phyloP scores from a whole-genome alignment of 1,140 invertebrate genomes.

The Andrena cerasifolii region DNA sequence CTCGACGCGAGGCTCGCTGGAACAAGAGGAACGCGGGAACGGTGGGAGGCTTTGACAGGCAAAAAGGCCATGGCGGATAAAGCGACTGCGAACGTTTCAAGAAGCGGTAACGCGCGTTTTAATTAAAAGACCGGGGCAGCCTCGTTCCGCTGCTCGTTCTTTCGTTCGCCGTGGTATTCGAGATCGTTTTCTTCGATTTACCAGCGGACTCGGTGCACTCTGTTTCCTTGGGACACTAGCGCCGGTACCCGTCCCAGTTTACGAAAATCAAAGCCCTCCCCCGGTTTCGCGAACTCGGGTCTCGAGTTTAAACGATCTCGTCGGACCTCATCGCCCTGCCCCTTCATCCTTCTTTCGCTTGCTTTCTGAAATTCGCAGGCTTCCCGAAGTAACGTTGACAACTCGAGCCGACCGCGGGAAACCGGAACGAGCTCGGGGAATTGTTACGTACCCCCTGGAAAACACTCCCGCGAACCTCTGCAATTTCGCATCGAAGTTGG shows the following conservation, averaged over 20 bases:
- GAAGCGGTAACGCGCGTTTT: background rate
- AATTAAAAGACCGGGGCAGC: background rate
- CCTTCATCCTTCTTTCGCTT: background rate
- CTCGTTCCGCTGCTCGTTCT: background rate
- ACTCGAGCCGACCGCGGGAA: background rate
- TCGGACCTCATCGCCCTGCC: too few relatives aligned
- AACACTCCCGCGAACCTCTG: slow-evolving; percentile 16
- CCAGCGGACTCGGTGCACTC: background rate
- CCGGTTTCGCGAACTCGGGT: too few relatives aligned
- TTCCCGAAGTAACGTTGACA: background rate
- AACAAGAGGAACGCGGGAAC: background rate
- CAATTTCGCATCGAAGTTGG: slow-evolving; percentile 20
- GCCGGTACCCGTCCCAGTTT: background rate
- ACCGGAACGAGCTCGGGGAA: background rate
- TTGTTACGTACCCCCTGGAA: slow-evolving; percentile 19
- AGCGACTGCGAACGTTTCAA: background rate
- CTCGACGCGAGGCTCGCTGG: too few relatives aligned
- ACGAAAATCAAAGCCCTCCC: background rate
- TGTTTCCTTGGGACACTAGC: too few relatives aligned
- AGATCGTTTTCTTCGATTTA: background rate
- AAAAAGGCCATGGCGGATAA: background rate
- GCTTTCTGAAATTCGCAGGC: slow-evolving; percentile 9
- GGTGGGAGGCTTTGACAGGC: background rate
- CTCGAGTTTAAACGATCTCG: background rate
- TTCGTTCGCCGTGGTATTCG: background rate